phyloP scores from a whole-genome alignment of 64 coral and sea anemone genomes.

The Montipora foliosa region DNA sequence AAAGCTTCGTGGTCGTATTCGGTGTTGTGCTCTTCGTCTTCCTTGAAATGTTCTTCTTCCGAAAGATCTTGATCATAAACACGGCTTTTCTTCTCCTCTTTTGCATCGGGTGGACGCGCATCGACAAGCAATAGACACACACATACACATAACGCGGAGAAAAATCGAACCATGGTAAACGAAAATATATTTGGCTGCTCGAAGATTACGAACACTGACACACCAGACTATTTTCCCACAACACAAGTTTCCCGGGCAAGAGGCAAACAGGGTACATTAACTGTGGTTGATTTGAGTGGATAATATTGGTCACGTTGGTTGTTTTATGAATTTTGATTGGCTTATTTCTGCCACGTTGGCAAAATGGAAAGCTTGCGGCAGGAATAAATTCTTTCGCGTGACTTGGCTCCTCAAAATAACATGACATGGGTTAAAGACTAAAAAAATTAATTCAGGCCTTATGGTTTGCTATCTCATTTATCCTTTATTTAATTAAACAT shows the following conservation, averaged over 20 bases:
- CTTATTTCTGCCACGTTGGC: conserved; percentile 46
- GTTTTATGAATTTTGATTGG: conserved; percentile 17
- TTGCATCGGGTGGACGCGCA: conserved; percentile 58
- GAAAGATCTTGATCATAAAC: conserved; percentile 71
- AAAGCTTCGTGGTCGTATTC: conserved; percentile 99
- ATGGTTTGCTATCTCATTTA: too few relatives aligned
- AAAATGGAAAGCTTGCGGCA: conserved; percentile 23
- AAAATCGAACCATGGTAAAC: background rate
- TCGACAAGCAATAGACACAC: conserved; percentile 23
- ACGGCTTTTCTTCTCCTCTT: conserved; percentile 39
- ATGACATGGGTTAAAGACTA: too few relatives aligned
- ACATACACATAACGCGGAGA: background rate
- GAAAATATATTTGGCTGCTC: background rate
- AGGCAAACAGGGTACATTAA: background rate
- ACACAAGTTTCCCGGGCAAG: background rate
- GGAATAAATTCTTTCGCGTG: background rate
- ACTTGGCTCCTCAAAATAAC: background rate
- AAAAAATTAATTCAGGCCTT: too few relatives aligned
- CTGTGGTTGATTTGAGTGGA: conserved; percentile 6
- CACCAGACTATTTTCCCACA: conserved; percentile 11
- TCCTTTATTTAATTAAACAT: too few relatives aligned
- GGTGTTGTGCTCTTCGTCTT: conserved; percentile 68
- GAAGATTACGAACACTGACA: background rate
- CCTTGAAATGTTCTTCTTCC: conserved; percentile 66
- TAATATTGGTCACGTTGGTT: conserved; percentile 17